Percentiles rank a stretch among this genome's conserved stretches.
Conservation (phyloP, 1,140 invertebrate species). For the Diploscapter pachys region DNA sequence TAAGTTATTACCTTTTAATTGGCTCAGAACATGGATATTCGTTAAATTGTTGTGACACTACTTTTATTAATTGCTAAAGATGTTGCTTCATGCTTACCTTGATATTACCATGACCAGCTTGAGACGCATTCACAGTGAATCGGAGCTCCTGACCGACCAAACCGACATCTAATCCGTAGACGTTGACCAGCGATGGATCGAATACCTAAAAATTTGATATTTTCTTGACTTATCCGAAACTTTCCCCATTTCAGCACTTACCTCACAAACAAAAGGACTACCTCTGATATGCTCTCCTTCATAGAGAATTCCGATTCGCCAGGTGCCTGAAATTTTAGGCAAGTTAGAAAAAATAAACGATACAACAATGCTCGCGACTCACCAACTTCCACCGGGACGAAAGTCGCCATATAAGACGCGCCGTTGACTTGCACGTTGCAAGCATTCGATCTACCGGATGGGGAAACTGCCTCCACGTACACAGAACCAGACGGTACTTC, state of each 20-base stretch:
- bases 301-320: constrained; percentile 90
- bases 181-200: constrained; percentile 80
- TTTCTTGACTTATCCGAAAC: too few relatives aligned
- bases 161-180: constrained; percentile 72
- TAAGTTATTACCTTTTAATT: too few relatives aligned
- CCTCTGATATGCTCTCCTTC: constrained; percentile 91
- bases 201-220: constrained; percentile 66
- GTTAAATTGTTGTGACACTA: neutral
- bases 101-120: constrained; percentile 79
- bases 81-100: constrained; percentile 61
- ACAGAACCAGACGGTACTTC: constrained; percentile 34
- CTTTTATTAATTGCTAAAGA: neutral
- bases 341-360: constrained; percentile 8
- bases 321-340: constrained; percentile 68
- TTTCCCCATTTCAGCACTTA: too few relatives aligned
- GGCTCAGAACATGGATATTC: too few relatives aligned
- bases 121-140: constrained; percentile 77
- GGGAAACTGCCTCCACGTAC: constrained; percentile 60
- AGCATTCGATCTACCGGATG: constrained; percentile 73
- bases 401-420: constrained; percentile 83
- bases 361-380: constrained; percentile 31
- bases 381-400: constrained; percentile 91
- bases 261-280: constrained; percentile 88
- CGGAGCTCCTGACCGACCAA: constrained; percentile 73
- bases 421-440: constrained; percentile 72